Percentiles rank a stretch among this genome's conserved stretches.
These are phyloP conservation scores for Trachythela sp. DNA, from an alignment of 64 coral and sea anemone species.

Conservation along the genomic window DNA sequence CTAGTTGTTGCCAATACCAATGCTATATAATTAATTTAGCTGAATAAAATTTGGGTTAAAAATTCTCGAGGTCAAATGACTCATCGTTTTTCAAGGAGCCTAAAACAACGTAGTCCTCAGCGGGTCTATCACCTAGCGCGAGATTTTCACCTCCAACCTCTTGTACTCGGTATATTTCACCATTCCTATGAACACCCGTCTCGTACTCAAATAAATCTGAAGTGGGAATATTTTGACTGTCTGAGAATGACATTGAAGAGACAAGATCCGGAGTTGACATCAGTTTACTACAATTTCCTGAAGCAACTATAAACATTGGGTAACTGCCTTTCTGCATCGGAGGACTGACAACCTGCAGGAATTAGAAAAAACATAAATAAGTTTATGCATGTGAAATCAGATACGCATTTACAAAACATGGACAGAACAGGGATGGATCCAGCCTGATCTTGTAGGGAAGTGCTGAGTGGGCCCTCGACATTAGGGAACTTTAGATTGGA, in stretches of 20 bases:
- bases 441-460: too few relatives aligned
- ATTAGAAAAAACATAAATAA: neutral
- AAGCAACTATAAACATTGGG: slow-evolving; percentile 9
- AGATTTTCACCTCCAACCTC: neutral
- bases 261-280: neutral
- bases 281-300: neutral
- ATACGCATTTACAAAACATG: too few relatives aligned
- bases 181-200: neutral
- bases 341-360: slow-evolving; percentile 1
- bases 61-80: neutral
- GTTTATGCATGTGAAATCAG: too few relatives aligned
- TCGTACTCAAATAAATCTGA: neutral
- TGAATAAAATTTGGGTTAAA: neutral
- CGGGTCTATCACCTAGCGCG: neutral
- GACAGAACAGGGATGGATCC: too few relatives aligned
- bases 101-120: slow-evolving; percentile 18
- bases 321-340: slow-evolving; percentile 23
- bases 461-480: too few relatives aligned
- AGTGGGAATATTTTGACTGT: neutral
- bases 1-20: neutral
- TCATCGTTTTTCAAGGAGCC: neutral
- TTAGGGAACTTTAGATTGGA: too few relatives aligned
- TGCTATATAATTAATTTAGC: neutral
- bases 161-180: slow-evolving; percentile 13
- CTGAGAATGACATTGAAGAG: neutral